phyloP scores from a whole-genome alignment of 2,888 invertebrate species.

The Nysson spinosus region DNA sequence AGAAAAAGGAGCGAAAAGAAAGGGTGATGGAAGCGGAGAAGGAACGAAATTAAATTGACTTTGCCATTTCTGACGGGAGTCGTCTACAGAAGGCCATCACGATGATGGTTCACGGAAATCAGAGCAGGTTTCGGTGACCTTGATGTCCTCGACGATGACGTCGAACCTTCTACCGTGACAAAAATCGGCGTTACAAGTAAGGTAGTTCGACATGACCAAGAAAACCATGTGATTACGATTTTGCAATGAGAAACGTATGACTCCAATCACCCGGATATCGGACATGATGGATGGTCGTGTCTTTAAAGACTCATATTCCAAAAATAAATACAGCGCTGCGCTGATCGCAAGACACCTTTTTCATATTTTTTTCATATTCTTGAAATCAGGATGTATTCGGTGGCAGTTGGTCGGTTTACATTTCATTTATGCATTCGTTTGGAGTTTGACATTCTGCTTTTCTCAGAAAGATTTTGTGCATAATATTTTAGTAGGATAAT shows the following conservation, averaged over 20 bases:
- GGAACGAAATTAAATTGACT: constrained; percentile 45
- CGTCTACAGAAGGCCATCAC: constrained; percentile 49
- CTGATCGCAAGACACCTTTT: too few species aligned
- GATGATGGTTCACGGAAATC: constrained; percentile 59
- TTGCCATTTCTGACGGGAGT: constrained; percentile 34
- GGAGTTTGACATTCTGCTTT: too few species aligned
- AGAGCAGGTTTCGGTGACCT: constrained; percentile 61
- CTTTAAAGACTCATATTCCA: too few species aligned
- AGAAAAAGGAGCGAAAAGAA: constrained; percentile 4
- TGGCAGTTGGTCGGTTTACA: too few species aligned
- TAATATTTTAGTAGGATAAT: too few species aligned
- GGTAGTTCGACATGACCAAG: constrained; percentile 14
- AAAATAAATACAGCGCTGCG: too few species aligned
- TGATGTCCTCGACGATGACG: constrained; percentile 40
- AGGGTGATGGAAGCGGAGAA: constrained; percentile 4
- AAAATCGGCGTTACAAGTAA: constrained; percentile 32
- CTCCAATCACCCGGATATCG: neutral
- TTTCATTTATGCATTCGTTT: too few species aligned
- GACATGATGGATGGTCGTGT: too few species aligned
- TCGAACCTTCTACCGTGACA: constrained; percentile 33
- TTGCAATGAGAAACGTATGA: neutral
- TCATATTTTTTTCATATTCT: too few species aligned
- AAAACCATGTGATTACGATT: constrained; percentile 7
- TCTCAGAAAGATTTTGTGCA: too few species aligned
- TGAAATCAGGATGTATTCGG: too few species aligned